Percentiles rank a stretch among this genome's conserved stretches.
Conservation (phyloP, 2,797 vertebrate genomes). For the Mycteria americana region DNA sequence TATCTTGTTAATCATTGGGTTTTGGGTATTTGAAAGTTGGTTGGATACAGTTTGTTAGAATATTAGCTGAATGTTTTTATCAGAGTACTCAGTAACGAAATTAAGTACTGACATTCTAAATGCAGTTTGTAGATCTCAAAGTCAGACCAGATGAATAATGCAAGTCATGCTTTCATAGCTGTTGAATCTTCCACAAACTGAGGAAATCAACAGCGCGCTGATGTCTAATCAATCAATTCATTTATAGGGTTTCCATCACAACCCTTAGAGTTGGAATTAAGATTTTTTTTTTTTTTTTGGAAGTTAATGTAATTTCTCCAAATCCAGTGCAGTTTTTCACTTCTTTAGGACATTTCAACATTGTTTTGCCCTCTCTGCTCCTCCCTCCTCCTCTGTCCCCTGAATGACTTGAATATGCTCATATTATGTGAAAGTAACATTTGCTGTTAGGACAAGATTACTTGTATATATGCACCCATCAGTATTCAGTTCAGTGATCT, state of each 20-base stretch:
- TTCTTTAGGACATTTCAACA: background rate
- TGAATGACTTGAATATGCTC: background rate
- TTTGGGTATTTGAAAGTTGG: background rate
- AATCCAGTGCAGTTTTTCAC: background rate
- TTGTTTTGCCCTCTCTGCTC: background rate
- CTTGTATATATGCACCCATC: background rate
- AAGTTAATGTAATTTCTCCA: background rate
- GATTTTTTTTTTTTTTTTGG: background rate
- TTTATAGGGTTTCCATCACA: background rate
- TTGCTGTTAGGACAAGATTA: background rate
- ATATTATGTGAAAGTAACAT: background rate
- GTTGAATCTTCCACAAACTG: background rate
- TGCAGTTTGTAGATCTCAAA: background rate
- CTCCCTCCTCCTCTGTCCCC: background rate
- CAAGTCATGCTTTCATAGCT: background rate
- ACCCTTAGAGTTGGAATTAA: background rate
- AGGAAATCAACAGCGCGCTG: background rate
- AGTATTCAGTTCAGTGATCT: background rate
- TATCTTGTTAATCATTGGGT: background rate
- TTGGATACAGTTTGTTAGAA: background rate
- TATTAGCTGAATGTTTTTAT: background rate
- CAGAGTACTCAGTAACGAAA: background rate
- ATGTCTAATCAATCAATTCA: background rate
- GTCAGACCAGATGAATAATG: background rate
- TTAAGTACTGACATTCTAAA: background rate